A percentile compares a stretch with the other conserved stretches of the same genome.
phyloP scores from a whole-genome alignment of 2,888 invertebrate species.

The Elysia crispata region DNA sequence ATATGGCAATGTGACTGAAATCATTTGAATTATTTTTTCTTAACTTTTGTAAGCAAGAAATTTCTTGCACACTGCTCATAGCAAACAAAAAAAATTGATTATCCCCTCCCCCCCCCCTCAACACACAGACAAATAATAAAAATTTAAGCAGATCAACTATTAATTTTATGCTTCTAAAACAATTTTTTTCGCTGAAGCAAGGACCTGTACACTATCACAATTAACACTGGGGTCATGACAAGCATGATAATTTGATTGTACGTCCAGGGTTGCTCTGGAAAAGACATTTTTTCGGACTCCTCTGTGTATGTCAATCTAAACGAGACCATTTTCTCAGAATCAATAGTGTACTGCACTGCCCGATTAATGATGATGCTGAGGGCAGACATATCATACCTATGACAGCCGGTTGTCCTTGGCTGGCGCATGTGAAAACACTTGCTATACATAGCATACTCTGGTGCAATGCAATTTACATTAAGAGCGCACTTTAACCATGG shows the following conservation, averaged over 20 bases:
- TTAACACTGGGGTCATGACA: slow-evolving; percentile 11
- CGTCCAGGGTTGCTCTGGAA: slow-evolving; percentile 68
- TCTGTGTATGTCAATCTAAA: slow-evolving; percentile 56
- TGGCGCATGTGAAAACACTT: slow-evolving; percentile 65
- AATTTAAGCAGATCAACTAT: too few species aligned
- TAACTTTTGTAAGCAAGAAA: too few species aligned
- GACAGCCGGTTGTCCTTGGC: slow-evolving; percentile 69
- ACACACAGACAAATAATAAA: too few species aligned
- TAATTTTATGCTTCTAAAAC: not conserved
- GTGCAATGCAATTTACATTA: slow-evolving; percentile 63
- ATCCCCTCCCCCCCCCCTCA: too few species aligned
- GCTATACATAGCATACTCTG: slow-evolving; percentile 56
- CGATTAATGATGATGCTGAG: slow-evolving; percentile 66
- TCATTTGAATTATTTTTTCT: too few species aligned
- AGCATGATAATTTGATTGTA: slow-evolving; percentile 59
- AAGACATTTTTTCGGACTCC: slow-evolving; percentile 57
- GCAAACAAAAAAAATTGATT: too few species aligned
- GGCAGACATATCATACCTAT: slow-evolving; percentile 67
- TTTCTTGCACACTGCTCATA: too few species aligned
- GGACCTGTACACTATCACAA: slow-evolving; percentile 31
- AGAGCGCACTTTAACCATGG: slow-evolving; percentile 70
- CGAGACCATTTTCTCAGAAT: slow-evolving; percentile 58
- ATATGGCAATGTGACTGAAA: too few species aligned
- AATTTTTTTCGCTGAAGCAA: slow-evolving; percentile 25
- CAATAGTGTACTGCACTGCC: slow-evolving; percentile 58